Evolutionary conservation across 2,113 vertebrate genomes (phyloP).

Genomic region (Podarcis cretensis): DNA sequence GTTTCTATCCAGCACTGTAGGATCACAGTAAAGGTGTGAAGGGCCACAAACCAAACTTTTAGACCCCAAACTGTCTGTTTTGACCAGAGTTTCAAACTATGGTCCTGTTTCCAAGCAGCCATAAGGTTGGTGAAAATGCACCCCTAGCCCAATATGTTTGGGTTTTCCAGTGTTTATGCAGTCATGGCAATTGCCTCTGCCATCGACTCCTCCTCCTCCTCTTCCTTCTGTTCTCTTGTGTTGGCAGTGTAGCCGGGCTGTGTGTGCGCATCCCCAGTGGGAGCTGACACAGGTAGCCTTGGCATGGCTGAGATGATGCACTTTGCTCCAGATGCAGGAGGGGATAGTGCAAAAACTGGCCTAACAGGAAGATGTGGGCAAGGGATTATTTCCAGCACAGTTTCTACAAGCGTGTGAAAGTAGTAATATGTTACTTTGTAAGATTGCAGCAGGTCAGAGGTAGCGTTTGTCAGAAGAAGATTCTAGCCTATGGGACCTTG

Average conservation of each 20-base stretch:
- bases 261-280: slow-evolving; percentile 37
- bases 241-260: slow-evolving; percentile 4
- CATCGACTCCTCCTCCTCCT: slow-evolving; percentile 9
- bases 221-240: slow-evolving; percentile 1
- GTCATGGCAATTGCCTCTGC: slow-evolving; percentile 5
- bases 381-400: background rate
- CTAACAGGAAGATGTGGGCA: background rate
- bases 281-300: slow-evolving; percentile 25
- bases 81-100: slow-evolving; percentile 6
- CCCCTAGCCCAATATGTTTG: slow-evolving; percentile 4
- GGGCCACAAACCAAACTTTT: background rate
- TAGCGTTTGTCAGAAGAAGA: background rate
- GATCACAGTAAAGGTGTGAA: slow-evolving; percentile 8
- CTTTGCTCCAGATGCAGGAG: background rate
- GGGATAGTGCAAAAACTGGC: background rate
- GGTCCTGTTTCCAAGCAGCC: slow-evolving; percentile 4
- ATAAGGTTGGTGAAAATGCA: slow-evolving; percentile 10
- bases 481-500: slow-evolving; percentile 14
- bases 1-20: background rate
- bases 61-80: background rate
- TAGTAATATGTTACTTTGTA: background rate
- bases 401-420: background rate
- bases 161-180: slow-evolving; percentile 21
- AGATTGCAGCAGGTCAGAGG: background rate
- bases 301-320: slow-evolving; percentile 1